A percentile compares a stretch with the other conserved stretches of the same genome.
These are phyloP conservation scores for Valencia hispanica DNA, from an alignment of 2,797 vertebrate species.

Conservation along the genomic window DNA sequence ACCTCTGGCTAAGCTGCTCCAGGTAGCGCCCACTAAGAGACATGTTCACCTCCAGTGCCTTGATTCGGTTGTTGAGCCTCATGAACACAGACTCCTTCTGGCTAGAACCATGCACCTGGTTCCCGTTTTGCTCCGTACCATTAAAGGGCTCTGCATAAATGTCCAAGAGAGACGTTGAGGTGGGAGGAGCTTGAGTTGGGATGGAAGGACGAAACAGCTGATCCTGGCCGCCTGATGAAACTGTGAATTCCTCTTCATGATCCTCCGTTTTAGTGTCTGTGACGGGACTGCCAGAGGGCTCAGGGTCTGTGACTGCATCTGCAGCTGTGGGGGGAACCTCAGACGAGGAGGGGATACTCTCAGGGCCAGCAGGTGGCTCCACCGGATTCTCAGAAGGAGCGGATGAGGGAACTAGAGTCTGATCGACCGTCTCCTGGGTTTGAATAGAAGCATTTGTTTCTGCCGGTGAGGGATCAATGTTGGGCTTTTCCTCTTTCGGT, in stretches of 20 bases:
- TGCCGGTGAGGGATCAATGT: constrained; percentile 52
- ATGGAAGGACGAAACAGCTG: constrained; percentile 78
- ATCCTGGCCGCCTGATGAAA: constrained; percentile 34
- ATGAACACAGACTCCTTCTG: constrained; percentile 99
- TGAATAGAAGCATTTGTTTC: constrained; percentile 15
- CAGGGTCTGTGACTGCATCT: constrained; percentile 33
- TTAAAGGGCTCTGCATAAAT: constrained; percentile 92
- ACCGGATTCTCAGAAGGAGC: constrained; percentile 47
- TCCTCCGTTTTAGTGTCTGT: constrained; percentile 75
- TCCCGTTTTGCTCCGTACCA: constrained; percentile 85
- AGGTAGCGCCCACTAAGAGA: constrained; percentile 97
- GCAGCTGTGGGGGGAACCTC: constrained; percentile 14
- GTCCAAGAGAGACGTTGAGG: constrained; percentile 77
- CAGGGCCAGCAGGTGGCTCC: constrained; percentile 50
- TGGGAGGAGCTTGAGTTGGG: constrained; percentile 1
- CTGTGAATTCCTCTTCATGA: constrained; percentile 78
- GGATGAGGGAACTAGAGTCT: constrained; percentile 17
- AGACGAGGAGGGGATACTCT: constrained; percentile 8
- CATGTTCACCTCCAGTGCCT: constrained; percentile 98
- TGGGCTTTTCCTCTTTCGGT: constrained; percentile 35
- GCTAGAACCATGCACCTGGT: constrained; percentile 87
- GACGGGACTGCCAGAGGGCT: constrained; percentile 18
- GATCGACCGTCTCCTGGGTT: constrained; percentile 26
- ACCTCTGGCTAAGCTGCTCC: constrained; percentile 98
- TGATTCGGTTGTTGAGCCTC: constrained; percentile 98